Evolutionary conservation across 2,888 invertebrate genomes (phyloP).

Genomic region (Drosophila koepferae): DNA sequence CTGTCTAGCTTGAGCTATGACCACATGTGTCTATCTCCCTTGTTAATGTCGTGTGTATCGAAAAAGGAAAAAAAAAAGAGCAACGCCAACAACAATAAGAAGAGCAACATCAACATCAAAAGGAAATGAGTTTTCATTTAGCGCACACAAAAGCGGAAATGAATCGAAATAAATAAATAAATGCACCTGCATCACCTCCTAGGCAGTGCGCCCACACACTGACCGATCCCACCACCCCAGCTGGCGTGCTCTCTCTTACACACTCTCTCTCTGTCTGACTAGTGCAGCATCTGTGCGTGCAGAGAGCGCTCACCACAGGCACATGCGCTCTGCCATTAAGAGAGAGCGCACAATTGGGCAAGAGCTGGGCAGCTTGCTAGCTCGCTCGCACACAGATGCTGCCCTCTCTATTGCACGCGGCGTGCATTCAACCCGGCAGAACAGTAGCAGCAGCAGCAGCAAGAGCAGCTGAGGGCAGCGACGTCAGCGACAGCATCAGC

Average conservation of each 20-base stretch:
- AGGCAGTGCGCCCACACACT: constrained; percentile 31
- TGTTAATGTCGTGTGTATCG: constrained; percentile 46
- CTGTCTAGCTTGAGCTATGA: constrained; percentile 26
- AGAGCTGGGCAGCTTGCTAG: constrained; percentile 36
- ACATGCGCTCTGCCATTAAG: constrained; percentile 52
- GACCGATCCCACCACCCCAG: constrained; percentile 15
- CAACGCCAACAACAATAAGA: constrained; percentile 22
- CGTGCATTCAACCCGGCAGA: constrained; percentile 76
- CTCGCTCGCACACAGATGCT: constrained; percentile 29
- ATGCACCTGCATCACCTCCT: constrained; percentile 71
- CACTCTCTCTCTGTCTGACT: neutral
- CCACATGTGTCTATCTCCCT: constrained; percentile 46
- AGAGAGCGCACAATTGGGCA: constrained; percentile 11
- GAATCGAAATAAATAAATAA: constrained; percentile 82
- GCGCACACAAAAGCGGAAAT: constrained; percentile 80
- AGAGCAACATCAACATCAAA: constrained; percentile 72
- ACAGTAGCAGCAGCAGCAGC: constrained; percentile 34
- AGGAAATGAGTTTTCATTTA: constrained; percentile 84
- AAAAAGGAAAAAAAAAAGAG: constrained; percentile 16
- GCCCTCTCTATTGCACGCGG: constrained; percentile 44
- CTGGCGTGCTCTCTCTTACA: neutral
- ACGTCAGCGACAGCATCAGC: constrained; percentile 41
- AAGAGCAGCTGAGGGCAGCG: constrained; percentile 13
- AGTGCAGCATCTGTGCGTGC: constrained; percentile 47
- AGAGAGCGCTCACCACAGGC: constrained; percentile 6